Conservation (phyloP, 92 coral and sea anemone species). For the Epizoanthus illoricatus region DNA sequence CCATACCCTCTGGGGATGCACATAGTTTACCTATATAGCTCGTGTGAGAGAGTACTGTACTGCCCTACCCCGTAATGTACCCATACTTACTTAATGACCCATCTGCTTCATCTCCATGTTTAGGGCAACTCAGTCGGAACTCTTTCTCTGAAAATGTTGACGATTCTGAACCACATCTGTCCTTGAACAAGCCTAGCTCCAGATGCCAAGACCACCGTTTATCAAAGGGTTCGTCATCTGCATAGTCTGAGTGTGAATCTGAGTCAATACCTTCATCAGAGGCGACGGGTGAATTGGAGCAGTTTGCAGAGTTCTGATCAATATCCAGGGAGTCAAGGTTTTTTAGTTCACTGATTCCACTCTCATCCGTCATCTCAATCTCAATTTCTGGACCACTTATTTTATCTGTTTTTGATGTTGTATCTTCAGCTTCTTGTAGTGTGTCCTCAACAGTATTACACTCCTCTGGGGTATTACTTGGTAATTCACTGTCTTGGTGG, state of each 20-base stretch:
- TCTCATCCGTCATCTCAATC: constrained; percentile 65
- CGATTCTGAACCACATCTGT: constrained; percentile 79
- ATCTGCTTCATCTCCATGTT: not conserved
- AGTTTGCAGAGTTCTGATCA: constrained; percentile 35
- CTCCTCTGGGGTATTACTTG: not conserved
- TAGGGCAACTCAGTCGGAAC: constrained; percentile 37
- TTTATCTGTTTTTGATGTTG: not conserved
- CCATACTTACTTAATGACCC: not conserved
- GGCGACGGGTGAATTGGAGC: constrained; percentile 46
- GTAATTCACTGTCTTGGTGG: not conserved
- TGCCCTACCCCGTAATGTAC: no score
- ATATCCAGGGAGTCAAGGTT: constrained; percentile 67
- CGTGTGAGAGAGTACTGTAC: no score
- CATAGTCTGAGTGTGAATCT: constrained; percentile 73
- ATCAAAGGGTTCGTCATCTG: constrained; percentile 59
- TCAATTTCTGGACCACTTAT: constrained; percentile 47
- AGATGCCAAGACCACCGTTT: constrained; percentile 49
- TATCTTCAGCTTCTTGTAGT: constrained; percentile 3
- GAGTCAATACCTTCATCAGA: constrained; percentile 80
- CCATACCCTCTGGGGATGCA: no score
- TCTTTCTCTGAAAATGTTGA: constrained; percentile 85
- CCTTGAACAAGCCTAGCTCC: constrained; percentile 50
- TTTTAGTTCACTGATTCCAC: constrained; percentile 65
- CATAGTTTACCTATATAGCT: no score
- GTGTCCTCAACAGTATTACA: not conserved